phyloP scores from a whole-genome alignment of 2,888 invertebrate genomes.

The Deroplatys truncata region DNA sequence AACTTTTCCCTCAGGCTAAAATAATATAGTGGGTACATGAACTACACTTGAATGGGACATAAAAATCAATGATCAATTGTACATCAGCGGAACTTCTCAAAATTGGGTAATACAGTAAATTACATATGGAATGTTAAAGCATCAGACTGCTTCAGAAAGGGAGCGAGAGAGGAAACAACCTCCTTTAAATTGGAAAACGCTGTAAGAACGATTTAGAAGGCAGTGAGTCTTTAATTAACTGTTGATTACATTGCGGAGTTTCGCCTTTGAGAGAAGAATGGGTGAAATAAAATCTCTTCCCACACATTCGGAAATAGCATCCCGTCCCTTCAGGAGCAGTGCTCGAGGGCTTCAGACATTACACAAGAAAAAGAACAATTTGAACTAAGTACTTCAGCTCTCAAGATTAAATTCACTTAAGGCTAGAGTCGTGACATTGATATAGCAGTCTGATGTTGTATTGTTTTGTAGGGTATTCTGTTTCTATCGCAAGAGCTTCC shows the following conservation, averaged over 20 bases:
- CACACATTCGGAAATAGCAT: not conserved
- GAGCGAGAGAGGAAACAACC: not conserved
- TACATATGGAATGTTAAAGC: too few species aligned
- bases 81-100: too few species aligned
- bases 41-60: too few species aligned
- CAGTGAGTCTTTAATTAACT: not conserved
- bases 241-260: not conserved
- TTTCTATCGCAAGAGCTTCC: not conserved
- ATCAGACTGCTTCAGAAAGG: too few species aligned
- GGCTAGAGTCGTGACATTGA: not conserved
- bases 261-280: not conserved
- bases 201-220: not conserved
- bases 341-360: not conserved
- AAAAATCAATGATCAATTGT: too few species aligned
- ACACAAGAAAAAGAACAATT: not conserved
- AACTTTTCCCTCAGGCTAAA: too few species aligned
- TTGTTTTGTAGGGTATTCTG: not conserved
- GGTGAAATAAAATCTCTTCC: not conserved
- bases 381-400: not conserved
- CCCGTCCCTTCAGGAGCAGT: not conserved
- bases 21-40: too few species aligned
- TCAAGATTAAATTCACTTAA: not conserved
- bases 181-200: not conserved
- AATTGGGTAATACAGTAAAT: too few species aligned
- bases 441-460: not conserved